These are phyloP conservation scores for Platyrinchus mystaceus DNA, from an alignment of 2,797 vertebrate species.

Conservation along the genomic window DNA sequence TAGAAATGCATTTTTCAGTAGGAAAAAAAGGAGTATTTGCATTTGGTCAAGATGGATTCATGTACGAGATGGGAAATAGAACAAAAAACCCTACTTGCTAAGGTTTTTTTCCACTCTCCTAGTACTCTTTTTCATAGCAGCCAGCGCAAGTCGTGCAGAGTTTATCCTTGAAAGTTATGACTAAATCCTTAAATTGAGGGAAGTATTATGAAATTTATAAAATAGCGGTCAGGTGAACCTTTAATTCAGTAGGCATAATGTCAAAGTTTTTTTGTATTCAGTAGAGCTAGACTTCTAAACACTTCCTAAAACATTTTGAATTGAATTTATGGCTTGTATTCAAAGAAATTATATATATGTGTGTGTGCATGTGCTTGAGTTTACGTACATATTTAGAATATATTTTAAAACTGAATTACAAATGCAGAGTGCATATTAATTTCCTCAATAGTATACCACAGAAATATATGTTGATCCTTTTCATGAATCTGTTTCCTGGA, in stretches of 20 bases:
- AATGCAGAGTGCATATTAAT: background rate
- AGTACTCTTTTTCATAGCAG: background rate
- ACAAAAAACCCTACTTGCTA: background rate
- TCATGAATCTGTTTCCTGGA: background rate
- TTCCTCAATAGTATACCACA: background rate
- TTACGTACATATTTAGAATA: background rate
- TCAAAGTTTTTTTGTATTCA: background rate
- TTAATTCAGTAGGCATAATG: background rate
- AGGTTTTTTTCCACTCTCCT: rapidly evolving
- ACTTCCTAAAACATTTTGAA: background rate
- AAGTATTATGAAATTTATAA: background rate
- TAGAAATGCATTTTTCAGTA: background rate
- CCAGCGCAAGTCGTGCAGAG: background rate
- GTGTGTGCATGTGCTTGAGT: background rate
- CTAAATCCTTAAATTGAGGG: background rate
- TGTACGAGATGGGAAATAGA: background rate
- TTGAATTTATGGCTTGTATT: background rate
- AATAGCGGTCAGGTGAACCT: background rate
- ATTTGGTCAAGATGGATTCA: background rate
- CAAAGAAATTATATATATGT: background rate
- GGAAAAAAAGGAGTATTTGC: background rate
- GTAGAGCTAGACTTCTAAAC: background rate
- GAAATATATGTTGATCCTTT: background rate
- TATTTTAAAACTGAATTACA: background rate
- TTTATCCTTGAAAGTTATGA: background rate